phyloP scores from a whole-genome alignment of 2,113 vertebrate species.

The Microtus montanus region DNA sequence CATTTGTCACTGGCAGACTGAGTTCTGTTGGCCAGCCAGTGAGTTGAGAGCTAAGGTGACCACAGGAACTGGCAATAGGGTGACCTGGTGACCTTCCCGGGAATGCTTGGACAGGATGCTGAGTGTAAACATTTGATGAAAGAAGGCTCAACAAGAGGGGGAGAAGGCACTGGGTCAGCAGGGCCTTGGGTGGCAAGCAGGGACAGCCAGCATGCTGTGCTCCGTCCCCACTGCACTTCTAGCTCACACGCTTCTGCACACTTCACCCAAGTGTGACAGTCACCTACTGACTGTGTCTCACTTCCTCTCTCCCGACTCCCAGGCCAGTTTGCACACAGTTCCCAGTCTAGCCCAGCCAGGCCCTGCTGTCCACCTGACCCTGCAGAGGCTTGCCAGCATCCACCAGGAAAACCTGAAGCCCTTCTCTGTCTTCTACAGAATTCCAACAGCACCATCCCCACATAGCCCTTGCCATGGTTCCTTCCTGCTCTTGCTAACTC shows the following conservation, averaged over 20 bases:
- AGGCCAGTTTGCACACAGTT: background rate
- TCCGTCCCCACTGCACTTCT: rapidly evolving
- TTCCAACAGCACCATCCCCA: rapidly evolving
- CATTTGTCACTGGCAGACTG: too few species aligned
- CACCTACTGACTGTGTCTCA: background rate
- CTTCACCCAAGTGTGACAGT: background rate
- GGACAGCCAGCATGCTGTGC: background rate
- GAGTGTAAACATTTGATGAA: background rate
- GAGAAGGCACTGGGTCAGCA: background rate
- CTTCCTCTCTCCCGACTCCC: background rate
- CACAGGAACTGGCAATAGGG: background rate
- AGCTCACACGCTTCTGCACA: background rate
- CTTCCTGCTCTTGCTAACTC: background rate
- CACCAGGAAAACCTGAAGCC: background rate
- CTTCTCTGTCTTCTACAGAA: background rate
- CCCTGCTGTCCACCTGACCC: rapidly evolving
- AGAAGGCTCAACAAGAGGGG: background rate
- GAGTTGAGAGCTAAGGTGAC: background rate
- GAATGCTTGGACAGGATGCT: background rate
- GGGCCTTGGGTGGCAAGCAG: background rate
- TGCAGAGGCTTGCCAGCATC: background rate
- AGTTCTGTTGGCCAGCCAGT: background rate
- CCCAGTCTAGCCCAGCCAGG: background rate
- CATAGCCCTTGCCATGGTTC: rapidly evolving
- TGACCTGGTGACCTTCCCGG: background rate